Conservation (phyloP, 2,113 vertebrate species). For the Spea multiplicata region DNA sequence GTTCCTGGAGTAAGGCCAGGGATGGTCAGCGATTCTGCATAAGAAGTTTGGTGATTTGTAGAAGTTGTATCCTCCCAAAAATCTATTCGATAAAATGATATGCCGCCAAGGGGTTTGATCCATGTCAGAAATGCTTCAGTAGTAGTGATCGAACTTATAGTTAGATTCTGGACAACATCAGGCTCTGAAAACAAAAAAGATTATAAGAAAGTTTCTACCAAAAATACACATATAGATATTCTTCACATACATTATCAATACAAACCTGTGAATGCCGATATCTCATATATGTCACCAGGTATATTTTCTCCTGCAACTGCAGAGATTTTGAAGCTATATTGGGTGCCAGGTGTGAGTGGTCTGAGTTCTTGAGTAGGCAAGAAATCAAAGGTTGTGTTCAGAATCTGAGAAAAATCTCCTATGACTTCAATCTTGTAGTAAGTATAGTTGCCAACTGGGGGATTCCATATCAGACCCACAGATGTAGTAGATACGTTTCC, state of each 20-base stretch:
- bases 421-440: not conserved
- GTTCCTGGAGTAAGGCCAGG: too few species aligned
- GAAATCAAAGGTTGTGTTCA: too few species aligned
- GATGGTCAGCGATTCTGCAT: too few species aligned
- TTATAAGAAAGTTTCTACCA: too few species aligned
- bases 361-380: not conserved
- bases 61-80: too few species aligned
- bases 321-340: not conserved
- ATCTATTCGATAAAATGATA: too few species aligned
- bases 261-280: too few species aligned
- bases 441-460: slow-evolving; percentile 16
- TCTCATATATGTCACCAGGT: too few species aligned
- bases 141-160: not conserved
- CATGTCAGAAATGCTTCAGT: not conserved
- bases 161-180: too few species aligned
- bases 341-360: not conserved
- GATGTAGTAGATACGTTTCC: too few species aligned
- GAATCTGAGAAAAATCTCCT: not conserved
- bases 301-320: slow-evolving; percentile 7
- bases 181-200: too few species aligned
- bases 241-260: not conserved
- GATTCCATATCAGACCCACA: not conserved
- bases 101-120: not conserved
- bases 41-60: too few species aligned
- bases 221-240: not conserved